These are phyloP conservation scores for Brachypteracias leptosomus DNA, from an alignment of 2,113 vertebrate species.

Conservation along the genomic window DNA sequence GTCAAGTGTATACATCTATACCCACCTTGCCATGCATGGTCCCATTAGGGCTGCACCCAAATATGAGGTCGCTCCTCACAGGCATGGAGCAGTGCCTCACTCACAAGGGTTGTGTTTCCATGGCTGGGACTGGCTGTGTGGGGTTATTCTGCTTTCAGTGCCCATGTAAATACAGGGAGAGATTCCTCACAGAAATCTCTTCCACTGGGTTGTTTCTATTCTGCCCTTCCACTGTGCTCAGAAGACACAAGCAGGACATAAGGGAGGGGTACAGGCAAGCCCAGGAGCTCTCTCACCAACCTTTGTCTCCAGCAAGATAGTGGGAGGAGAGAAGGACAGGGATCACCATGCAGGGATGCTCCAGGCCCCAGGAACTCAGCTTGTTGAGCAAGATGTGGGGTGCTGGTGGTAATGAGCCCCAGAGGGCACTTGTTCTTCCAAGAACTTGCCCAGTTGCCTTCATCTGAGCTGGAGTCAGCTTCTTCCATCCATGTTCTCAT, in stretches of 20 bases:
- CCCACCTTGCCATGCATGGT: background rate
- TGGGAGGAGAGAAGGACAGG: background rate
- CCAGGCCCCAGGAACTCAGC: background rate
- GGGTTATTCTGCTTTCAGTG: background rate
- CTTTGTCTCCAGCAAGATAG: background rate
- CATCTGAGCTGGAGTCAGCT: background rate
- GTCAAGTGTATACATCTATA: background rate
- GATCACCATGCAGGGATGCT: accelerated
- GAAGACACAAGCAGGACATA: background rate
- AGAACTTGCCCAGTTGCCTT: background rate
- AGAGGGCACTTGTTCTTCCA: background rate
- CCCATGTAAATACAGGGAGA: accelerated
- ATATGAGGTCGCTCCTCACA: accelerated
- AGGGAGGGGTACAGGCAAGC: background rate
- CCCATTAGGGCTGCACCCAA: background rate
- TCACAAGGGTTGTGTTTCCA: background rate
- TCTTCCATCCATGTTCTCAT: background rate
- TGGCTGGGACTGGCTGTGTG: background rate
- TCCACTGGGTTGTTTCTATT: background rate
- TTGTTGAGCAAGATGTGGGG: background rate
- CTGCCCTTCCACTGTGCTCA: background rate
- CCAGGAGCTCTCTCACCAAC: background rate
- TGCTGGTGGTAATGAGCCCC: background rate
- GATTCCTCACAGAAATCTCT: background rate
- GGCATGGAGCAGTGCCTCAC: background rate